These are phyloP conservation scores for Bradysia coprophila DNA, from an alignment of 1,140 invertebrate genomes.

Conservation along the genomic window DNA sequence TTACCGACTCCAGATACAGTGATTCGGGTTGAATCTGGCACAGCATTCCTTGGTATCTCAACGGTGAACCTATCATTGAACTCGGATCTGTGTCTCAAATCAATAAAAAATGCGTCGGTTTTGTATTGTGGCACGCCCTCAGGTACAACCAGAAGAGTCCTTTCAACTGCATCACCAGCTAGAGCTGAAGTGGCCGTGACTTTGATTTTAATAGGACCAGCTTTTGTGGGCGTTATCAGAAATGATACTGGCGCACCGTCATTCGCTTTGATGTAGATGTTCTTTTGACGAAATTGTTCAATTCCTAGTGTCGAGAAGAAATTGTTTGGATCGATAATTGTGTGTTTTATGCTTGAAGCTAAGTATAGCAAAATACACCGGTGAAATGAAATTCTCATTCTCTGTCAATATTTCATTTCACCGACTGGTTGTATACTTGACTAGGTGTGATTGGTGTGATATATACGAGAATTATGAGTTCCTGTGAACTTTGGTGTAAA, in stretches of 20 bases:
- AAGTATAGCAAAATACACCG: no score
- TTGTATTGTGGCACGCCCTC: slow-evolving; percentile 63
- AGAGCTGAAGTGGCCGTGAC: slow-evolving; percentile 45
- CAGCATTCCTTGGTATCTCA: slow-evolving; percentile 46
- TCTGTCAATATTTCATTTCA: no score
- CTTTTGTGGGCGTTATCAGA: slow-evolving; percentile 53
- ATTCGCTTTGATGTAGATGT: slow-evolving; percentile 32
- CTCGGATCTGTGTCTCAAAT: slow-evolving; percentile 34
- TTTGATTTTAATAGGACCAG: slow-evolving; percentile 61
- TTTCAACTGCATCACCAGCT: slow-evolving; percentile 54
- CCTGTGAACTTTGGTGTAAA: no score
- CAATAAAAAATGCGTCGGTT: slow-evolving; percentile 56
- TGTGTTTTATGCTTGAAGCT: no score
- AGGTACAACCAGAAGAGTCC: slow-evolving; percentile 51
- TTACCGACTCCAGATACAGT: slow-evolving; percentile 44
- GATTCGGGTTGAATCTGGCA: slow-evolving; percentile 48
- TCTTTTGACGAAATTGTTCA: neutral
- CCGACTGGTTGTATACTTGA: no score
- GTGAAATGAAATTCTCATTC: no score
- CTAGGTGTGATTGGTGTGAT: no score
- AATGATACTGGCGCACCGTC: slow-evolving; percentile 56
- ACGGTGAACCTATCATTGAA: slow-evolving; percentile 27
- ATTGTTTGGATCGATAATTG: no score
- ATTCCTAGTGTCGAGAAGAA: no score
- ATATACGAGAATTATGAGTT: no score